Evolutionary conservation across 2,113 vertebrate species (phyloP).

Genomic region (Protobothrops flavoviridis): DNA sequence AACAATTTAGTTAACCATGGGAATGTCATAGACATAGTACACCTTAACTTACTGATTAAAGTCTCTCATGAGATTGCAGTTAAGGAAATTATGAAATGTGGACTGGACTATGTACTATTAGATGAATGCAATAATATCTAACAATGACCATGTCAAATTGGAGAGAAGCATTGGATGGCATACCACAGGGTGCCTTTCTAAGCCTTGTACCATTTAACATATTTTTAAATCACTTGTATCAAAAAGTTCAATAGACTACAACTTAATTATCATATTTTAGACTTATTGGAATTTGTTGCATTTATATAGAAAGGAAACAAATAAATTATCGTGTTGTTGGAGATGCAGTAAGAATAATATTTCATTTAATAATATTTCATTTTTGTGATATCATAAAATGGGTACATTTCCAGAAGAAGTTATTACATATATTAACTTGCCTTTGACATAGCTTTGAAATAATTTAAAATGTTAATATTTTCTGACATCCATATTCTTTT

Average conservation of each 20-base stretch:
- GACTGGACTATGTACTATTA: neutral
- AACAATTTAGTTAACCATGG: neutral
- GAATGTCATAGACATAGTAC: neutral
- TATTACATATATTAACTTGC: neutral
- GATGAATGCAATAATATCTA: neutral
- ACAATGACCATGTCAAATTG: neutral
- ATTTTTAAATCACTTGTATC: neutral
- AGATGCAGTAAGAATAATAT: neutral
- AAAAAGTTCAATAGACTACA: neutral
- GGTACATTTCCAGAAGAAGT: neutral
- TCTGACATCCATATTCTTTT: neutral
- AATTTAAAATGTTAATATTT: neutral
- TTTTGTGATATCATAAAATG: neutral
- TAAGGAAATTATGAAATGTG: neutral
- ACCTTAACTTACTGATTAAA: neutral
- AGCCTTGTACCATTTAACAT: neutral
- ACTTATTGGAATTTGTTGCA: no score
- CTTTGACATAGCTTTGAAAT: no score
- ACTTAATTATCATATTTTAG: neutral
- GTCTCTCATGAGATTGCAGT: neutral
- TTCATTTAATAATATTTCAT: neutral
- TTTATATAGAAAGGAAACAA: neutral
- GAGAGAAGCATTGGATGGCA: neutral
- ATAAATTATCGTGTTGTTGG: neutral
- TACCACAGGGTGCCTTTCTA: neutral